These are phyloP conservation scores for Apotomis turbidana DNA, from an alignment of 2,888 invertebrate genomes.

Conservation along the genomic window DNA sequence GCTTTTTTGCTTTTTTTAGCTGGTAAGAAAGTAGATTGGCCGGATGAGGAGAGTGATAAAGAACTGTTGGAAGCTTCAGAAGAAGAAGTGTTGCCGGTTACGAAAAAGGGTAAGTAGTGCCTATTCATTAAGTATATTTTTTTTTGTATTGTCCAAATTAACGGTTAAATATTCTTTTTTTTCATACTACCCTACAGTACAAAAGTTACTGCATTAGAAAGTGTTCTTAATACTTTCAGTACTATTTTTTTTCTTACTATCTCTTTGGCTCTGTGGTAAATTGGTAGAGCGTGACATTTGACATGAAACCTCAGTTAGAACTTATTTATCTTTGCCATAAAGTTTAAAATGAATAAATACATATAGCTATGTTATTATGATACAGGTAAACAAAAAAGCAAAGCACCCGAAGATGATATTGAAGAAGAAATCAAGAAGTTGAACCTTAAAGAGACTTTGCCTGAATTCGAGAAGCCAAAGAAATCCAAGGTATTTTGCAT, in stretches of 20 bases:
- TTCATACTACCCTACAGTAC: too few relatives aligned
- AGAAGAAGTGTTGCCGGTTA: slow-evolving; percentile 68
- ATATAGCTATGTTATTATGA: slow-evolving; percentile 27
- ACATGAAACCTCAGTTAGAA: too few relatives aligned
- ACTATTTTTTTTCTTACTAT: too few relatives aligned
- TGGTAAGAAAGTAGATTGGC: slow-evolving; percentile 68
- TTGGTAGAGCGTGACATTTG: too few relatives aligned
- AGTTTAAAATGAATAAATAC: neutral
- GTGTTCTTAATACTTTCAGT: too few relatives aligned
- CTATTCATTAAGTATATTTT: neutral
- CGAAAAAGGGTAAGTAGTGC: slow-evolving; percentile 65
- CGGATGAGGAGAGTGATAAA: slow-evolving; percentile 73
- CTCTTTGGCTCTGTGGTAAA: too few relatives aligned
- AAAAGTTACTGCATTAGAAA: too few relatives aligned
- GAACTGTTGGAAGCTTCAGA: slow-evolving; percentile 67
- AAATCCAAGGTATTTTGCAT: slow-evolving; percentile 55
- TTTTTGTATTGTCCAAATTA: too few relatives aligned
- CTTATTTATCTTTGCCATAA: too few relatives aligned
- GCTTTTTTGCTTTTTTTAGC: slow-evolving; percentile 28
- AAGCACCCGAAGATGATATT: slow-evolving; percentile 74
- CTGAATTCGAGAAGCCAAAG: slow-evolving; percentile 56
- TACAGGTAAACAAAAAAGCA: slow-evolving; percentile 72
- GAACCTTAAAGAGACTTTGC: slow-evolving; percentile 68
- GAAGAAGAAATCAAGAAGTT: slow-evolving; percentile 77
- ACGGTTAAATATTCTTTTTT: too few relatives aligned